Evolutionary conservation across 2,888 invertebrate genomes (phyloP), one percentile per base, ranked within the genome.

Genomic region (Drosophila mayaguana): DNA sequence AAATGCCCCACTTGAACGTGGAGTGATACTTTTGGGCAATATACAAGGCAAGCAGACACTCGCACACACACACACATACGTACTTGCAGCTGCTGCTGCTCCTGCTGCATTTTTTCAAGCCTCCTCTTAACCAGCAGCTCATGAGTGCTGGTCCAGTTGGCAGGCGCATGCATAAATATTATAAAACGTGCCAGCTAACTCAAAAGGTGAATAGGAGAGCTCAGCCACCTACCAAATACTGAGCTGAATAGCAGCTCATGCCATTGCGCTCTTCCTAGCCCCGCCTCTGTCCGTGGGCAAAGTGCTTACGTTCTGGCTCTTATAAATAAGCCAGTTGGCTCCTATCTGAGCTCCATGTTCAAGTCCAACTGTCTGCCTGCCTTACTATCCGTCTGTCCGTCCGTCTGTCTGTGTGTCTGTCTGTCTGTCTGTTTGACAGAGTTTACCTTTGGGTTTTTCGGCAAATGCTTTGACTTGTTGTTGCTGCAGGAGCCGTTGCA

Each of bases 1-100:
- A 54, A 75, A 67, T 63, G 53, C 68, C 63, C 42, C 69, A 75
- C 89, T 89, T 77, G 53, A 81, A 65, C 56, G 46, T 85, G 64
- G 75, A 85, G 84, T 87, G 89, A 87, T 88, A 89, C 89, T 85
- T 89, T 87, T 77, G 88, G 88, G 81, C 82, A 87, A 83, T 73
- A 64, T 53, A 66, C 53, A 55, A 61, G 51, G 38, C 53, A 40
- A 46, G n/a, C 55, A 59, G 45, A 46, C 48, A 22, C 11, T 34
- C 66, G 51, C 59, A 53, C 69, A 60, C 61, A 73, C 69, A 62
- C 48, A 32, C 54, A 32, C 53, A 57, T 38, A 28, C 18, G 62
- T 28, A 72, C 56, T 50, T 42, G 40, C 40, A n/a, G 42, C 62
- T 45, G 20, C 22, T 48, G 25, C 20, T 36, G 18, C 38, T 63